Conservation (phyloP, 2,888 invertebrate genomes). For the Xestia ashworthii region DNA sequence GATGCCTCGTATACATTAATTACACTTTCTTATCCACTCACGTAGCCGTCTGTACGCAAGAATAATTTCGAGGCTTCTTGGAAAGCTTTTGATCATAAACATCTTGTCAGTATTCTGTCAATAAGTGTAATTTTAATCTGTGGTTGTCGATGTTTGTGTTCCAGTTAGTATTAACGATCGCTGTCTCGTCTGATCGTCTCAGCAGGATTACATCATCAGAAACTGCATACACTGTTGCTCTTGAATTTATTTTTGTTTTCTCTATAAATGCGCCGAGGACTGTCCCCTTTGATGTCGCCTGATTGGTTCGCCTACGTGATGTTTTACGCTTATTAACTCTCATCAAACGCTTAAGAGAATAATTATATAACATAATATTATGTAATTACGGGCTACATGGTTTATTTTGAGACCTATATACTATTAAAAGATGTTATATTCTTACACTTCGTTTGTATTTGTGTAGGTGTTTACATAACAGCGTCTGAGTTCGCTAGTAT, state of each 20-base stretch:
- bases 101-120: constrained; percentile 60
- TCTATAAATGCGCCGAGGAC: constrained; percentile 54
- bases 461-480: constrained; percentile 59
- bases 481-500: constrained; percentile 61
- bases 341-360: constrained; percentile 55
- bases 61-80: constrained; percentile 28
- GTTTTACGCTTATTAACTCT: constrained; percentile 64
- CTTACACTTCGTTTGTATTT: constrained; percentile 35
- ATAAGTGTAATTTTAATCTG: constrained; percentile 62
- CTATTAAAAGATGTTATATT: constrained; percentile 39
- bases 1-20: constrained; percentile 43
- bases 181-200: constrained; percentile 61
- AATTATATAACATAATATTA: constrained; percentile 51
- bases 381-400: constrained; percentile 40
- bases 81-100: constrained; percentile 54
- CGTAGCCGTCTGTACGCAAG: constrained; percentile 9
- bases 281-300: constrained; percentile 68
- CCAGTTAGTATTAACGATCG: constrained; percentile 75
- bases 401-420: constrained; percentile 49
- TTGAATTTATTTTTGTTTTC: constrained; percentile 70
- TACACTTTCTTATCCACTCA: constrained; percentile 37
- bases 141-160: constrained; percentile 65
- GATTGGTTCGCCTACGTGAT: constrained; percentile 62
- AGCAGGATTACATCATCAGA: constrained; percentile 73
- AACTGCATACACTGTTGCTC: constrained; percentile 69